Base-by-base conservation (phyloP, 2,888 invertebrate genomes). In the Tenthredo livida region DNA sequence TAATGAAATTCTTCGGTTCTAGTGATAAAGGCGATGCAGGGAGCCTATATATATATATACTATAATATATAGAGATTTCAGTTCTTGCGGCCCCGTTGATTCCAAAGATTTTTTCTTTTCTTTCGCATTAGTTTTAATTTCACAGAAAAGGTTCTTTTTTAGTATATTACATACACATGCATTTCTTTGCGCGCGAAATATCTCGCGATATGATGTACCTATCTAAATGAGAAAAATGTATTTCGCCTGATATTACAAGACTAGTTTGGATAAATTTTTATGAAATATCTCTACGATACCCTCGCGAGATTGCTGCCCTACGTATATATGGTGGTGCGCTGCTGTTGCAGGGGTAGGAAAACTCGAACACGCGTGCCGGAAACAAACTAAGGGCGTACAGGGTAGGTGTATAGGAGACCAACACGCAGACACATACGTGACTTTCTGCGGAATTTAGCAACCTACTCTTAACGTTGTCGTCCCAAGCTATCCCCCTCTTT, bases 371-470 rank as follows among this genome's bases (percentile, higher is more conserved):
- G 40, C 70, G 70, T 72, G n/a, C 9, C 70, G 40, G 70, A n/a
- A 72, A 40, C 37, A 7, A 72, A 37, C 70, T 12, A 29, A 40
- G 40, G 70, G 37, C 9, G 37, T 6, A 9, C 17, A 1, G 29
- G 29, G 7, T 33, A 33, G 9, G 10, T 54, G 21, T 29, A 37
- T 33, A 70, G 40, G 7, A 54, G 37, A 17, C 7, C 40, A 40
- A 72, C 40, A n/a, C 33, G 70, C 61, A 61, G 61, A 10, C 9
- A 25, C 25, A 25, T 72, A 40, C 70, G 37, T 40, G 70, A 40
- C 70, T 72, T 72, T 40, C 10, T n/a, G 70, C 40, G 40, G 70
- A 72, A 72, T 72, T 72, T 72, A 72, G 70, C 70, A 72, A 40
- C 33, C n/a, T n/a, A 61, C 61, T 61, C 70, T 72, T 72, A 72